Base-by-base conservation (phyloP, 2,113 vertebrate genomes). In the Amazona guildingii region DNA sequence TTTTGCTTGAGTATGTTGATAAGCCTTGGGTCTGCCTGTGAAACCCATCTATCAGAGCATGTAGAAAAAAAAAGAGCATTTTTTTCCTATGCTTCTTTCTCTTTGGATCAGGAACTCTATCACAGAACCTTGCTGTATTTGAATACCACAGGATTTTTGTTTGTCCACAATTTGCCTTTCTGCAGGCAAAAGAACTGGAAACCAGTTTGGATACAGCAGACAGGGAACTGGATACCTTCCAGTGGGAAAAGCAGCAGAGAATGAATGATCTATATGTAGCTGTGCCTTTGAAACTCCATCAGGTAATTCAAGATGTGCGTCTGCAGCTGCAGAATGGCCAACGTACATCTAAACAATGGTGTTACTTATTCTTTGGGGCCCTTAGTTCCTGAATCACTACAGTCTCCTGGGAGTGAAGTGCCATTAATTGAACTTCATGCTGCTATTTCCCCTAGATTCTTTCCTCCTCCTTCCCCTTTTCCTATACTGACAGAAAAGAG, bases 241-340 rank as follows among this genome's bases (percentile, higher is more conserved):
- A 99, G 78, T 97, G 98, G 85, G 99, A 99, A 97, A 99, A 99
- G 78, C 99, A 99, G 96, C 98, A 98, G 96, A 98, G 94, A 74
- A 90, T 99, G 33, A 99, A 99, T 29, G 98, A 99, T 24, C 95
- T 99, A 15, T 96, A 99, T 51, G 98, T 99, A 55, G 98, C 97
- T 62, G 98, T 99, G 41, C 98, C 99, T 29, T 97, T 99, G 69
- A 98, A 98, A 89, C 97, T 99, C n/a, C 98, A 99, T 78, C 99
- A 99, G 99, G 99, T 99, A 94, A 97, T 49, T 55, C 21, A 66
- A 69, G 61, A 73, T 35, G 17, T 63, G 29, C 44, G 39, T 57
- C 76, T 90, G 74, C 69, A 79, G 4, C 7, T 84, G 70, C 57
- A 89, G 86, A 62, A 41, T 54, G 15, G 49, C 63, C 49, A 69